These are phyloP conservation scores for Mirounga angustirostris DNA, from an alignment of 2,113 vertebrate genomes.

Conservation along the genomic window DNA sequence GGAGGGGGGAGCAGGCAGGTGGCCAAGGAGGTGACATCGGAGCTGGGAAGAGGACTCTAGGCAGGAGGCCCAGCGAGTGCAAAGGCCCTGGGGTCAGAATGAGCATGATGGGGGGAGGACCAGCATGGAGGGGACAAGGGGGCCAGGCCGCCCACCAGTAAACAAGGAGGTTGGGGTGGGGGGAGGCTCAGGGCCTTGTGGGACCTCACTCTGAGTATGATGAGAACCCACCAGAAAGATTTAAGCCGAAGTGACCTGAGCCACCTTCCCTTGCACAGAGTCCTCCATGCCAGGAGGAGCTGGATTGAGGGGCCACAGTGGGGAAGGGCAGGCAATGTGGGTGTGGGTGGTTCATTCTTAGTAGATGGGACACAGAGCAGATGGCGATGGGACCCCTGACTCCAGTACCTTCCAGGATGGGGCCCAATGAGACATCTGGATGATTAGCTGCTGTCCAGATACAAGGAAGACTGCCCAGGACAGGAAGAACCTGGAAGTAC, in stretches of 20 bases:
- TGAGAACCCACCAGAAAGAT: background rate
- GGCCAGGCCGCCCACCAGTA: background rate
- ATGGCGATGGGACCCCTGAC: background rate
- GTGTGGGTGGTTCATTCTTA: background rate
- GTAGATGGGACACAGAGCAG: no score
- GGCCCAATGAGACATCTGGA: background rate
- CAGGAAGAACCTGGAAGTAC: background rate
- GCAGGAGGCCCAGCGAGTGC: background rate
- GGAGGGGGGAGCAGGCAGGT: background rate
- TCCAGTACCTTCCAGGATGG: background rate
- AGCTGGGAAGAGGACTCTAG: background rate
- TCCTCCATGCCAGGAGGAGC: background rate
- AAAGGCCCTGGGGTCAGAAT: background rate
- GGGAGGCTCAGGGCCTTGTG: background rate
- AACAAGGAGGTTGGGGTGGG: background rate
- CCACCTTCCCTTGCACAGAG: background rate
- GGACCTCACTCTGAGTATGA: background rate
- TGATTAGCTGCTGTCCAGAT: background rate
- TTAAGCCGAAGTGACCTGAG: background rate
- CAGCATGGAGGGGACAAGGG: background rate
- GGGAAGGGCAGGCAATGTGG: background rate
- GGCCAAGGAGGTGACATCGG: background rate
- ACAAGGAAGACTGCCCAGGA: background rate
- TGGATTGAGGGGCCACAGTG: background rate
- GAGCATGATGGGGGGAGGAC: accelerated